Base-by-base conservation (phyloP, 2,888 invertebrate species). In the Drosophila multiciliata region DNA sequence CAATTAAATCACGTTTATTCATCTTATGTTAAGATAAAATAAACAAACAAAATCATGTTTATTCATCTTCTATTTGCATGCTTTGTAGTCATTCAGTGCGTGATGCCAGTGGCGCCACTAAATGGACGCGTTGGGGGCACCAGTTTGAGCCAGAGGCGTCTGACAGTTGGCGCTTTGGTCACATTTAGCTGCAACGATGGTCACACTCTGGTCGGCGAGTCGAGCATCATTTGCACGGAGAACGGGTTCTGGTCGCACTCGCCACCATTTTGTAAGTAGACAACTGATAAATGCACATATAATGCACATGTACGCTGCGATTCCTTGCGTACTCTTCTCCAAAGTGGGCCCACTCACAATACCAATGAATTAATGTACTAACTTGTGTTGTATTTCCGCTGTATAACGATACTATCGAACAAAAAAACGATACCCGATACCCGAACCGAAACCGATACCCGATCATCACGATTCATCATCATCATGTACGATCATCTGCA, bases 181-280 rank as follows among this genome's bases (percentile, higher is more conserved):
- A 96, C 96, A 88, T 97, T 97, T 93, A 95, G 96, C 49, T 96
- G 96, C 91, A 94, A 94, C 77, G 95, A 95, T 55, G 95, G 95
- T 29, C 95, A 96, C 92, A 89, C 92, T 71, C 89, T 93, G 78
- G 92, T 92, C 35, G 98, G 98, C 6, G 97, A 97, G 91, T 95
- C 96, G 0, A 96, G 96, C 74, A 96, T 97, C 82, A 96, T 97
- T 53, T 98, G 98, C 93, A 97, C 97, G 8, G 97, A 97, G 92
- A 96, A 96, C 73, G 97, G 97, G 54, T 96, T 96, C 91, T 98
- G 97, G 98, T 97, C 97, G 2, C 97, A 97, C 92, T 96, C 96
- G 29, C 95, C 97, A 15, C 98, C 98, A 55, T 96, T 96, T 91
- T 98, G 98, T 95, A 93, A 93, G 93, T 93, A 91, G 83, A 87